Percentiles rank a stretch among this genome's conserved stretches.
Evolutionary conservation across 2,888 invertebrate species (phyloP).

Genomic region (Laspeyria flexula): DNA sequence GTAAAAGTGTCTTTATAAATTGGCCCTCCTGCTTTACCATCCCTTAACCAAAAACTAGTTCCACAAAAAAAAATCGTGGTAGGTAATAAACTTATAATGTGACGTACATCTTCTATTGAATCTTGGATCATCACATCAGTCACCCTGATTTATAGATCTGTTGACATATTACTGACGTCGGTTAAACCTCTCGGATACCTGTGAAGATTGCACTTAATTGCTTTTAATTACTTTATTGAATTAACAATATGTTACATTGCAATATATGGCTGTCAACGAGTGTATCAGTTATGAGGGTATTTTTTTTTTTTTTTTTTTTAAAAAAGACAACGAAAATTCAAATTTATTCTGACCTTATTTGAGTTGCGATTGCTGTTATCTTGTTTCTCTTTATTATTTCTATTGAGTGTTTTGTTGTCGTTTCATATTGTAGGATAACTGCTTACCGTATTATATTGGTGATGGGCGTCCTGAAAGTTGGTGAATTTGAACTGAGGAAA

Average conservation of each 20-base stretch:
- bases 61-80: constrained; percentile 25
- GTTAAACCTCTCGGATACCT: constrained; percentile 19
- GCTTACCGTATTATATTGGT: too few relatives aligned
- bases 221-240: constrained; percentile 22
- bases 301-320: too few relatives aligned
- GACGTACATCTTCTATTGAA: constrained; percentile 7
- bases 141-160: constrained; percentile 30
- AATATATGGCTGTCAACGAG: background rate
- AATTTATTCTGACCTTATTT: background rate
- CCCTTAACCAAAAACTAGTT: constrained; percentile 7
- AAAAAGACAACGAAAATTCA: too few relatives aligned
- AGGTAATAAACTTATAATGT: background rate
- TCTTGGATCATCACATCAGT: too few relatives aligned
- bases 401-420: too few relatives aligned
- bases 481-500: too few relatives aligned
- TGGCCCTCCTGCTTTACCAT: too few relatives aligned
- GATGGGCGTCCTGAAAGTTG: too few relatives aligned
- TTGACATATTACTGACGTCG: constrained; percentile 25
- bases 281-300: background rate
- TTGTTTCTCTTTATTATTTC: too few relatives aligned
- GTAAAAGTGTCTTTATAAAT: too few relatives aligned
- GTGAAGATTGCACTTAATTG: constrained; percentile 33
- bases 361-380: too few relatives aligned
- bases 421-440: too few relatives aligned
- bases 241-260: background rate